Evolutionary conservation across 2,888 invertebrate genomes (phyloP).

Genomic region (Steinernema carpocapsae): DNA sequence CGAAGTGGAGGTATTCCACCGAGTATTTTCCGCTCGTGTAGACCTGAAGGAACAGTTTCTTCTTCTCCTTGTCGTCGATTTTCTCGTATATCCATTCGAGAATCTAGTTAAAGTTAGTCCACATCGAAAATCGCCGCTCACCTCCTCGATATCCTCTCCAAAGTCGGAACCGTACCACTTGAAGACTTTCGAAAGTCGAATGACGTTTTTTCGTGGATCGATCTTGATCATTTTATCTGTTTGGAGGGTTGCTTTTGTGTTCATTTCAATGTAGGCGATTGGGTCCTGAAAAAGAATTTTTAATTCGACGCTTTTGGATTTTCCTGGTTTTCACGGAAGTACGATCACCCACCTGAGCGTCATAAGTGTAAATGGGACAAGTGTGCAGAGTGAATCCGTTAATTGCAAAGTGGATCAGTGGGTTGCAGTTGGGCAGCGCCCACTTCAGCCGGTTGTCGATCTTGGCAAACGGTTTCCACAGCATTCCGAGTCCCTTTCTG

Average conservation of each 20-base stretch:
- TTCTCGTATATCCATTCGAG: slow-evolving; percentile 40
- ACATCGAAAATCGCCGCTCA: slow-evolving; percentile 36
- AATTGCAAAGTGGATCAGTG: slow-evolving; percentile 72
- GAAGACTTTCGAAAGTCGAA: slow-evolving; percentile 71
- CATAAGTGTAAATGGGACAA: slow-evolving; percentile 71
- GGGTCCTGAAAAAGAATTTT: slow-evolving; percentile 1
- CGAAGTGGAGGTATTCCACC: slow-evolving; percentile 57
- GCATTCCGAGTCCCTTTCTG: slow-evolving; percentile 70
- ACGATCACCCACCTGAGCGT: slow-evolving; percentile 66
- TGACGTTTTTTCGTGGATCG: slow-evolving; percentile 66
- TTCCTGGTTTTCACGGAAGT: neutral
- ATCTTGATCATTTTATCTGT: slow-evolving; percentile 70
- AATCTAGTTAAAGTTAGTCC: slow-evolving; percentile 35
- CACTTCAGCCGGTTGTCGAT: slow-evolving; percentile 45
- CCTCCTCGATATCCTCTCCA: slow-evolving; percentile 64
- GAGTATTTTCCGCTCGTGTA: slow-evolving; percentile 56
- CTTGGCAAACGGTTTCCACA: slow-evolving; percentile 70
- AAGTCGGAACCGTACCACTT: slow-evolving; percentile 72
- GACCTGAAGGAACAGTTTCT: slow-evolving; percentile 48
- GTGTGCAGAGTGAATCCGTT: slow-evolving; percentile 72
- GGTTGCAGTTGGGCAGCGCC: slow-evolving; percentile 70
- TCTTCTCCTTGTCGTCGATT: slow-evolving; percentile 48
- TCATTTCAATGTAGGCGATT: slow-evolving; percentile 22
- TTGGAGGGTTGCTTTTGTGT: slow-evolving; percentile 64
- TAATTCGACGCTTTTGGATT: too few species aligned